Base-by-base conservation (phyloP, 1,140 invertebrate genomes). In the Hirudo medicinalis region DNA sequence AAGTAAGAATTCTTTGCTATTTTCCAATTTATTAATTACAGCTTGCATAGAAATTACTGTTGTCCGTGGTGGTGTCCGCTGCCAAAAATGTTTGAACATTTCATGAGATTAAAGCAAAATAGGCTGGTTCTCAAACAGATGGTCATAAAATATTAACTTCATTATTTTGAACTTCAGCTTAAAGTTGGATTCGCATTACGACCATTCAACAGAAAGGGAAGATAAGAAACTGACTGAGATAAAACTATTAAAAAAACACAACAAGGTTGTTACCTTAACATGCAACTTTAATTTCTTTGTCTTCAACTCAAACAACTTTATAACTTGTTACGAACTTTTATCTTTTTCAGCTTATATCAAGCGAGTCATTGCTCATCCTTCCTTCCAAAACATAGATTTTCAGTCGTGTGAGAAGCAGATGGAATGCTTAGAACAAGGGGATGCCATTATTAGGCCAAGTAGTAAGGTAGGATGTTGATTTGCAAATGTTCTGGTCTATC, bases 341-440 rank as follows among this genome's bases (percentile, higher is more conserved):
- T 22, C 57, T 15, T 25, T 25, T 25, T 25, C 57, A 25, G 29
- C 57, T 11, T 83, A 81, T 79, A 89, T 94, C 0, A 97, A 97
- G 76, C 85, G 97, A 11, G 94, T 99, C 0, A 99, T 99, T 72
- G 90, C 95, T 25, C 97, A 99, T 85, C 94, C 94, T 0, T 89
- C 90, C 0, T 99, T 99, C 83, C 90, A 97, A 75, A 99, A 99
- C 80, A 93, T 98, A 73, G 91, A 90, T 17, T 99, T 90, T 79
- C 86, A 88, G 0, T 92, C 97, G 78, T 90, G 92, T 1, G 92
- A 96, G 76, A 91, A 91, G 78, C 81, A 95, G 55, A 89, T 99
- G 86, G 86, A 87, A 11, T 87, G 87, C 25, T 91, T 97, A 88
- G 92, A 95, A 75, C 92, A 96, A 82, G 96, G 96, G 8, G 96